Conservation (phyloP, 2,797 vertebrate species). For the Selene dorsalis region DNA sequence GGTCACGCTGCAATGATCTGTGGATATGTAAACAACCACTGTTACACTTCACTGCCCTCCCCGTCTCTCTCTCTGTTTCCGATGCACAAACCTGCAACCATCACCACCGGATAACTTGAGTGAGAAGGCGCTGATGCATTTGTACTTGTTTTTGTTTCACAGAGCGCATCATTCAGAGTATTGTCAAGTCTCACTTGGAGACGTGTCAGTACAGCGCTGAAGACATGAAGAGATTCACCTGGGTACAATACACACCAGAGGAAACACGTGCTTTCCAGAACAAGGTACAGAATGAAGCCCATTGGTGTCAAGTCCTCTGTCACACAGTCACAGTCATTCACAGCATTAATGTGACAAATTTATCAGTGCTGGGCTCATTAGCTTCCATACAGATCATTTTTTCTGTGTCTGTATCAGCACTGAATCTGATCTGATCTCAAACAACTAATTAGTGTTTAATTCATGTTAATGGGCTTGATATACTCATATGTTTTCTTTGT, state of each 20-base stretch:
- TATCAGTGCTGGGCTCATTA: not conserved
- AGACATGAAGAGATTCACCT: conserved; percentile 90
- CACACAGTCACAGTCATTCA: not conserved
- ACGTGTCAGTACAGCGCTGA: conserved; percentile 92
- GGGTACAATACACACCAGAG: conserved; percentile 89
- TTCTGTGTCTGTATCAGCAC: not conserved
- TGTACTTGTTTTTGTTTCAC: conserved; percentile 46
- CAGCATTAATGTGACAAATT: not conserved
- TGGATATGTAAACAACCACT: conserved; percentile 21
- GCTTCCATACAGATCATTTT: not conserved
- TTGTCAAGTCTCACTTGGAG: conserved; percentile 92
- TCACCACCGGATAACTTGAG: not conserved
- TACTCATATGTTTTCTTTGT: conserved; percentile 7
- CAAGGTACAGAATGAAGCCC: conserved; percentile 80
- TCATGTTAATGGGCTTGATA: not conserved
- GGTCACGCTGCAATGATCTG: conserved; percentile 20
- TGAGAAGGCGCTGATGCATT: conserved; percentile 8
- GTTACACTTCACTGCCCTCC: conserved; percentile 7
- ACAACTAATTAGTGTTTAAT: not conserved
- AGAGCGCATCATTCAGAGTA: conserved; percentile 91
- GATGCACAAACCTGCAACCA: not conserved
- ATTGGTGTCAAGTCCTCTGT: not conserved
- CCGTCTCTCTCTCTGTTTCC: not conserved
- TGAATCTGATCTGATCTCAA: not conserved
- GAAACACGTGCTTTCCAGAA: conserved; percentile 88